Evolutionary conservation across 2,888 invertebrate genomes (phyloP).

Genomic region (Lasioglossum pauxillum): DNA sequence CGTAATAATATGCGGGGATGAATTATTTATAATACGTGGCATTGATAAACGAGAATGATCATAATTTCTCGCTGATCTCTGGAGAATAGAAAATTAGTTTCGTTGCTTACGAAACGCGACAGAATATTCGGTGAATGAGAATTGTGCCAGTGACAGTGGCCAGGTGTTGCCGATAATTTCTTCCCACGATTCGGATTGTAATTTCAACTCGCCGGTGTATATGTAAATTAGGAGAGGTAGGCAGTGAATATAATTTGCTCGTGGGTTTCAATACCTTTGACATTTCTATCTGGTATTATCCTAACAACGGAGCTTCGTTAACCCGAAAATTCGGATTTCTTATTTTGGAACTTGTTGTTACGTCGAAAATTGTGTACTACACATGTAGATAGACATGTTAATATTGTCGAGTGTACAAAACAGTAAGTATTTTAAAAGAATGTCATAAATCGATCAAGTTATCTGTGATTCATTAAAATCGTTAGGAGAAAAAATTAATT

Average conservation of each 20-base stretch:
- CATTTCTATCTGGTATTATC: not conserved
- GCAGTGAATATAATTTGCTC: not conserved
- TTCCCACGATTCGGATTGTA: slow-evolving; percentile 11
- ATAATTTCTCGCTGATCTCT: not conserved
- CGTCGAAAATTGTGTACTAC: no score
- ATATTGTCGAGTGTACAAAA: no score
- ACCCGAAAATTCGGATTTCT: not conserved
- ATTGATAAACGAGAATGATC: not conserved
- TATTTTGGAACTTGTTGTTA: not conserved
- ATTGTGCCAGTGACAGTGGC: not conserved
- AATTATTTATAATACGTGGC: not conserved
- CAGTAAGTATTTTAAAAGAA: no score
- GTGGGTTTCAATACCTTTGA: not conserved
- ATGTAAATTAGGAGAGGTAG: slow-evolving; percentile 9
- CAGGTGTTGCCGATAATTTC: slow-evolving; percentile 1
- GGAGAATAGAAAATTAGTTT: slow-evolving; percentile 3
- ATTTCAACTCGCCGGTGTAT: not conserved
- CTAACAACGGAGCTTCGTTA: not conserved
- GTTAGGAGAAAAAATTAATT: no score
- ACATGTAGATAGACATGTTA: no score
- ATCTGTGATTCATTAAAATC: no score
- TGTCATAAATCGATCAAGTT: no score
- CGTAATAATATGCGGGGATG: not conserved
- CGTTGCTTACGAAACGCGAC: not conserved
- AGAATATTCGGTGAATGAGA: slow-evolving; percentile 5